Conservation (phyloP, 2,797 vertebrate species). For the Petrocephalus schoutedeni region DNA sequence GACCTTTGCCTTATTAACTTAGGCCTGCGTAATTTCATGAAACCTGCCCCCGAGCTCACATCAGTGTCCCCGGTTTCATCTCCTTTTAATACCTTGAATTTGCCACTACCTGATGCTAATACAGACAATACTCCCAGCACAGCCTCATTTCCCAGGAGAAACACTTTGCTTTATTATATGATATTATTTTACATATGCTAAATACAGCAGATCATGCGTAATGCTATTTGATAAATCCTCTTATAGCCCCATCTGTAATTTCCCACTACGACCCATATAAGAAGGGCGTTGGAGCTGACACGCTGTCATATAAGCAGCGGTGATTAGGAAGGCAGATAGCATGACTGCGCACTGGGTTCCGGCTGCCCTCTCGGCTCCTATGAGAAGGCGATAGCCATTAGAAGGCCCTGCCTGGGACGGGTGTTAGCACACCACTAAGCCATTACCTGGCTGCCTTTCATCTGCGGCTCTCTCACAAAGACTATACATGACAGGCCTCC, state of each 20-base stretch:
- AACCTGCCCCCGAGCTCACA: not conserved
- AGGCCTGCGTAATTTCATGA: not conserved
- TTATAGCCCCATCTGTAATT: slow-evolving; percentile 1
- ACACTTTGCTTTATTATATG: not conserved
- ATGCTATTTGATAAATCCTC: not conserved
- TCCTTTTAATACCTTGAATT: not conserved
- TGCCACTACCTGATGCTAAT: not conserved
- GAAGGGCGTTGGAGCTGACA: not conserved
- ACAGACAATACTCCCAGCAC: not conserved
- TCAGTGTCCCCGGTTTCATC: not conserved
- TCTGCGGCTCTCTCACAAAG: slow-evolving; percentile 33
- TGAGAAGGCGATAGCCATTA: not conserved
- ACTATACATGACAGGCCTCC: not conserved
- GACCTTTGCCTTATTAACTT: not conserved
- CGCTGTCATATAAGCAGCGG: not conserved
- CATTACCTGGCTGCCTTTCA: slow-evolving; percentile 41
- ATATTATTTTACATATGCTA: slow-evolving; percentile 14
- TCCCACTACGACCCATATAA: not conserved
- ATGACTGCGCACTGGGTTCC: not conserved
- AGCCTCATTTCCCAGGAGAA: not conserved
- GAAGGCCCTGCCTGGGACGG: not conserved
- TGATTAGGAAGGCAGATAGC: slow-evolving; percentile 10
- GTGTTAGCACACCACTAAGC: not conserved
- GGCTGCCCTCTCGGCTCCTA: not conserved
- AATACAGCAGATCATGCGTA: not conserved